phyloP scores from a whole-genome alignment of 2,797 vertebrate species.

The Pseudomugil gertrudae region DNA sequence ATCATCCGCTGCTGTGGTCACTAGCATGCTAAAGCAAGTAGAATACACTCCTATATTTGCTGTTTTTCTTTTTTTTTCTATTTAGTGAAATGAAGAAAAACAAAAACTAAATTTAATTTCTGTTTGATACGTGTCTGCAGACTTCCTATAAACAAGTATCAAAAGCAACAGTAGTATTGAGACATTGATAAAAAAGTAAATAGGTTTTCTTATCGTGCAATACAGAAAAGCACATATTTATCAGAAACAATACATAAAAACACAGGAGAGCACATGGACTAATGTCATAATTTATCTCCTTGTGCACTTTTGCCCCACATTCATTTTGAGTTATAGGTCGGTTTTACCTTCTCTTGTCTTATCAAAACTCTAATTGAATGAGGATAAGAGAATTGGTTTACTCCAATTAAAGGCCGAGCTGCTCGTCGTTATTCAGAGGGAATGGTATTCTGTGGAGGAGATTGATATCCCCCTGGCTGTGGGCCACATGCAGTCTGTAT shows the following conservation, averaged over 20 bases:
- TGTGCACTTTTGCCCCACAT: conserved; percentile 59
- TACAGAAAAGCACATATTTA: neutral
- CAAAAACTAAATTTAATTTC: no score
- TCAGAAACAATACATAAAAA: neutral
- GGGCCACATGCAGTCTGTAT: conserved; percentile 76
- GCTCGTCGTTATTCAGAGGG: conserved; percentile 73
- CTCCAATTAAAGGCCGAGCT: conserved; percentile 76
- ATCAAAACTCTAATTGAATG: conserved; percentile 78
- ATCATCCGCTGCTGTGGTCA: no score
- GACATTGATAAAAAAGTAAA: no score
- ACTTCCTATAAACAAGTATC: no score
- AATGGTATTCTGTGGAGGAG: conserved; percentile 71
- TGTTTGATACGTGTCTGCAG: no score
- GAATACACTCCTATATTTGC: no score
- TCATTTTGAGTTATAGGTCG: conserved; percentile 47
- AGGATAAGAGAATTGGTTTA: conserved; percentile 79
- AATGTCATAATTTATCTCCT: conserved; percentile 13
- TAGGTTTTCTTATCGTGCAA: no score
- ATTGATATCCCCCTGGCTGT: conserved; percentile 80
- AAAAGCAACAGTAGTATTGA: no score
- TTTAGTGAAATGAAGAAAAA: no score
- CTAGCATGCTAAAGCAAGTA: no score
- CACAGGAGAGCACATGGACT: conserved; percentile 2
- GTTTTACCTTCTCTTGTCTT: conserved; percentile 57
- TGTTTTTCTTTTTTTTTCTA: no score